Conservation (phyloP, 1,140 invertebrate species). For the Trachymyrmex cornetzi region DNA sequence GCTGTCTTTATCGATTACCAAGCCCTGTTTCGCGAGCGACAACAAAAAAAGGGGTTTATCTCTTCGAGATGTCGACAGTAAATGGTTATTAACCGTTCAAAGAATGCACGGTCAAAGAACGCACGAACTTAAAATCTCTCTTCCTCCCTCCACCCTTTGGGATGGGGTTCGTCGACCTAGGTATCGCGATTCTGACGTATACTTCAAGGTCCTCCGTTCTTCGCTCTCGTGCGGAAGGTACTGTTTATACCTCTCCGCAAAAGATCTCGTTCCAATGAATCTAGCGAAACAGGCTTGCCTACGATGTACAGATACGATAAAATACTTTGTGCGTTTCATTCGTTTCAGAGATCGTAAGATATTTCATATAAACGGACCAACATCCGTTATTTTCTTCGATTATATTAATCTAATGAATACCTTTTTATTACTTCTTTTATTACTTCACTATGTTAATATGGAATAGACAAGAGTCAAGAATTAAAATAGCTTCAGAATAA, state of each 20-base stretch:
- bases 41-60: conserved; percentile 52
- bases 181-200: conserved; percentile 60
- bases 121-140: conserved; percentile 54
- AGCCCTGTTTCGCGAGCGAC: conserved; percentile 64
- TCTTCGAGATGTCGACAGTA: conserved; percentile 22
- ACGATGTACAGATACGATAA: not conserved
- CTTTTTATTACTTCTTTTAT: conserved; percentile 6
- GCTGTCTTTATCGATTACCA: conserved; percentile 78
- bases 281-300: not conserved
- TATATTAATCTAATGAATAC: not conserved
- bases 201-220: conserved; percentile 58
- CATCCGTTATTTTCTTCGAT: not conserved
- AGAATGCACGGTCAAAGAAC: conserved; percentile 50
- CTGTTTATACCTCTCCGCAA: conserved; percentile 54
- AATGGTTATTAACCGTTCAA: conserved; percentile 66
- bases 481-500: not conserved
- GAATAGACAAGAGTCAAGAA: not conserved
- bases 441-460: not conserved
- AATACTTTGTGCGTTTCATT: not conserved
- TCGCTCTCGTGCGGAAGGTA: conserved; percentile 47
- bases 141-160: conserved; percentile 62
- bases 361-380: not conserved
- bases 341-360: not conserved
- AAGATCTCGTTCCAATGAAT: conserved; percentile 33
- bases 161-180: conserved; percentile 67